phyloP scores from a whole-genome alignment of 2,113 vertebrate species.

The Gnathonemus echidnorhynchus region DNA sequence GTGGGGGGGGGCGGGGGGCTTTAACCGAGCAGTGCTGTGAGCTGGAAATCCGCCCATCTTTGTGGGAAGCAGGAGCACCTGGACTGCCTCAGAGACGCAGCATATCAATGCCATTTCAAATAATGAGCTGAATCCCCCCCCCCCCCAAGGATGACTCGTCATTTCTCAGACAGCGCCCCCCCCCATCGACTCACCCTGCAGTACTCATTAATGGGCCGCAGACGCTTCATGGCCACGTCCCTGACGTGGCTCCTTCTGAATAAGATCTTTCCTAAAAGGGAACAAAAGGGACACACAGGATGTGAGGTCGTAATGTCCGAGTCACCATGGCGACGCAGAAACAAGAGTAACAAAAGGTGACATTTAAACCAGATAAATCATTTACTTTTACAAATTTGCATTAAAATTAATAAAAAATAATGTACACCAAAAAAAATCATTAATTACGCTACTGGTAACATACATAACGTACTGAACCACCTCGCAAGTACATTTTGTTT shows the following conservation, averaged over 20 bases:
- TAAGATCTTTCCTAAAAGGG: conserved; percentile 87
- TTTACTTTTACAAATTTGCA: not conserved
- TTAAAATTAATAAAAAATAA: not conserved
- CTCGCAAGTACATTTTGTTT: too few relatives aligned
- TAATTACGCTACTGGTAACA: not conserved
- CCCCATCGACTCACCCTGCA: conserved; percentile 75
- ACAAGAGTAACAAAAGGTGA: not conserved
- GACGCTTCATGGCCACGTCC: conserved; percentile 90
- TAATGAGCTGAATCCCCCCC: not conserved
- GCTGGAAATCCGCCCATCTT: not conserved
- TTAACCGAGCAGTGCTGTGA: conserved; percentile 40
- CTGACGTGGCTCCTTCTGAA: conserved; percentile 93
- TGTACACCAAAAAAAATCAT: not conserved
- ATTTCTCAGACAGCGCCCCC: not conserved
- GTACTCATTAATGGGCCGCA: conserved; percentile 94
- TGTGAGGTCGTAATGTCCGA: not conserved
- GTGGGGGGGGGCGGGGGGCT: conserved; percentile 25
- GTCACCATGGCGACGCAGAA: not conserved
- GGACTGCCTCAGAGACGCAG: not conserved
- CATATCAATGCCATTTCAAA: not conserved
- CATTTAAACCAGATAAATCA: not conserved
- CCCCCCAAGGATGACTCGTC: not conserved
- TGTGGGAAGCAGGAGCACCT: not conserved
- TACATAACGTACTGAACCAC: not conserved
- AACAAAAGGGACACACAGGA: conserved; percentile 15